Percentiles rank a stretch among this genome's conserved stretches.
Evolutionary conservation across 2,113 vertebrate species (phyloP).

Genomic region (Zingel zingel): DNA sequence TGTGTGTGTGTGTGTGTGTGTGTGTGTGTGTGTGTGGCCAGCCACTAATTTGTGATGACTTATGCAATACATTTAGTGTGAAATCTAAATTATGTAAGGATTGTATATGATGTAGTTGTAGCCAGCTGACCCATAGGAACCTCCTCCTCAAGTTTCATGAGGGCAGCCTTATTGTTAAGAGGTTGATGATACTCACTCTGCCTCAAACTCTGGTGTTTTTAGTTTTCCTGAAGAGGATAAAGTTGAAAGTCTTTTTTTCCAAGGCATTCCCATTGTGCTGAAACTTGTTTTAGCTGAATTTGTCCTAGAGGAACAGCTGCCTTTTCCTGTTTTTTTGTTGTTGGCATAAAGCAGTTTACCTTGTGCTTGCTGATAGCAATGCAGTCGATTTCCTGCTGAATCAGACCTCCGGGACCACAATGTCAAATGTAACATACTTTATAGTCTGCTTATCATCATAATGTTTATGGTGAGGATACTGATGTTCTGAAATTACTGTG

Average conservation of each 20-base stretch:
- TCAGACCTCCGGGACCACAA: background rate
- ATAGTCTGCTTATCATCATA: background rate
- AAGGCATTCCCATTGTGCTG: background rate
- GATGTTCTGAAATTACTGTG: background rate
- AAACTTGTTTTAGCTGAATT: background rate
- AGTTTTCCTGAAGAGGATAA: background rate
- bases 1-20: too few species aligned
- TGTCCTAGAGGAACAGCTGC: background rate
- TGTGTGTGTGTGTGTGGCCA: fast-evolving
- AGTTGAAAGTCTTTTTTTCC: background rate
- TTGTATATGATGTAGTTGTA: constrained; percentile 15
- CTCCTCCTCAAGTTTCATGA: background rate
- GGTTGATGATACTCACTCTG: background rate
- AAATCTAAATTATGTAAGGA: constrained; percentile 2
- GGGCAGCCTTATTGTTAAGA: background rate
- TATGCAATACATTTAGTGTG: background rate
- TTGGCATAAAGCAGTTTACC: background rate
- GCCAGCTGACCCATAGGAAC: constrained; percentile 8
- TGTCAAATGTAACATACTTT: background rate
- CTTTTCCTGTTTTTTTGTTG: background rate
- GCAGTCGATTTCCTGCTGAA: background rate
- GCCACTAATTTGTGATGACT: too few species aligned
- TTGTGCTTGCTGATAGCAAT: background rate
- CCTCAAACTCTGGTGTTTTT: background rate
- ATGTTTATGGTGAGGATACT: background rate